Evolutionary conservation across 1,140 invertebrate genomes (phyloP).

Genomic region (Brachionus manjavacas): DNA sequence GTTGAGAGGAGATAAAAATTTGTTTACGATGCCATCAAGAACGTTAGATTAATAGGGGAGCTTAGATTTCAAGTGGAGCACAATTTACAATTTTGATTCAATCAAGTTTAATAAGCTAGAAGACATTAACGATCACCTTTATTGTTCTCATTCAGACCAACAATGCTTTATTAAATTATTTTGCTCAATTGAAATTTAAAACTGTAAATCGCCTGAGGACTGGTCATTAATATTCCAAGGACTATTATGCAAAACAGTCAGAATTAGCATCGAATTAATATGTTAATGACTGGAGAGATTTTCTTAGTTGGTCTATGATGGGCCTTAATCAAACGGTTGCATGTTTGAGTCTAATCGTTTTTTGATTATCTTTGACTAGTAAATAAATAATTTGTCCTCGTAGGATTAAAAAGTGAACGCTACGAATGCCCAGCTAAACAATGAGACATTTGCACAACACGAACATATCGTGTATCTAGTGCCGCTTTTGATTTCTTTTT

Average conservation of each 20-base stretch:
- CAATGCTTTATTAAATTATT: conserved; percentile 27
- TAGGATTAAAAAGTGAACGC: not conserved
- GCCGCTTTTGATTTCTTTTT: not conserved
- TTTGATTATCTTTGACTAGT: not conserved
- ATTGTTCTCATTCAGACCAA: not conserved
- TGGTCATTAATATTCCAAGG: not conserved
- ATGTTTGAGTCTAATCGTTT: not conserved
- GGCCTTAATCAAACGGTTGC: not conserved
- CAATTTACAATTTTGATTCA: not conserved
- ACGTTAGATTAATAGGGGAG: not conserved
- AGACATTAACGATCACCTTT: not conserved
- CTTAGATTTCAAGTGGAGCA: not conserved
- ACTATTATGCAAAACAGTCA: not conserved
- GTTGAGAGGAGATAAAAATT: not conserved
- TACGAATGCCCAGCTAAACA: not conserved
- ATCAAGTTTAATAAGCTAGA: not conserved
- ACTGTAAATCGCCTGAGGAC: not conserved
- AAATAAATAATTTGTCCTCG: not conserved
- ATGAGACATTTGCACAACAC: not conserved
- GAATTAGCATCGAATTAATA: not conserved
- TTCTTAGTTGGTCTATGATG: not conserved
- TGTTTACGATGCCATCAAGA: not conserved
- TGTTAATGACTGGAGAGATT: not conserved
- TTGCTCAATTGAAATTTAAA: conserved; percentile 25
- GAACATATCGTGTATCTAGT: not conserved